phyloP scores from a whole-genome alignment of 2,113 vertebrate species.

The Antechinus stuartii region DNA sequence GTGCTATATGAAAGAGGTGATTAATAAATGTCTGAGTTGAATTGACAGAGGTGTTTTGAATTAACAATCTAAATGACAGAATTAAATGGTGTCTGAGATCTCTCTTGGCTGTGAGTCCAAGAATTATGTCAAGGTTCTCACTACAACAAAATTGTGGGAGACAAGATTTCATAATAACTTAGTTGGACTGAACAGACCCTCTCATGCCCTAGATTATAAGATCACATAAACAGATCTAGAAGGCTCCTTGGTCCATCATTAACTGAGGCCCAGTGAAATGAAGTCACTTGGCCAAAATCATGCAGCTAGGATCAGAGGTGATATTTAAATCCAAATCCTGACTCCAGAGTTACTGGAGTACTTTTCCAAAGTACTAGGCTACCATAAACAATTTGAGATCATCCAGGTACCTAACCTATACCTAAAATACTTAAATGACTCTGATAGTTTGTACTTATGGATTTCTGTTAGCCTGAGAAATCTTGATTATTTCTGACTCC shows the following conservation, averaged over 20 bases:
- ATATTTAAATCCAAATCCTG: neutral
- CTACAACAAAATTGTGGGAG: neutral
- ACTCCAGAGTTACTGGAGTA: neutral
- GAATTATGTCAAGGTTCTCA: neutral
- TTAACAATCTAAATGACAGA: neutral
- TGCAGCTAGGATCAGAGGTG: neutral
- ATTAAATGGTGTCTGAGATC: neutral
- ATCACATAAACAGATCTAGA: neutral
- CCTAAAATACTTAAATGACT: neutral
- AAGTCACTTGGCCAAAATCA: neutral
- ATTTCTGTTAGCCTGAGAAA: neutral
- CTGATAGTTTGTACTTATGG: neutral
- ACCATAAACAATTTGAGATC: neutral
- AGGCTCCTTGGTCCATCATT: neutral
- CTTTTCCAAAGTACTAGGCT: neutral
- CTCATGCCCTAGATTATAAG: neutral
- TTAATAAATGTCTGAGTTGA: neutral
- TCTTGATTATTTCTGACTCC: neutral
- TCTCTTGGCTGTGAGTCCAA: neutral
- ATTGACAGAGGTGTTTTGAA: neutral
- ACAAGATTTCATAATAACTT: neutral
- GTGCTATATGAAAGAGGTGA: neutral
- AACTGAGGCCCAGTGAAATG: neutral
- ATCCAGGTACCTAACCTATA: neutral
- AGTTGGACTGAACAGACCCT: neutral